Base-by-base conservation (phyloP, 1,140 invertebrate genomes). In the Melitaea cinxia region DNA sequence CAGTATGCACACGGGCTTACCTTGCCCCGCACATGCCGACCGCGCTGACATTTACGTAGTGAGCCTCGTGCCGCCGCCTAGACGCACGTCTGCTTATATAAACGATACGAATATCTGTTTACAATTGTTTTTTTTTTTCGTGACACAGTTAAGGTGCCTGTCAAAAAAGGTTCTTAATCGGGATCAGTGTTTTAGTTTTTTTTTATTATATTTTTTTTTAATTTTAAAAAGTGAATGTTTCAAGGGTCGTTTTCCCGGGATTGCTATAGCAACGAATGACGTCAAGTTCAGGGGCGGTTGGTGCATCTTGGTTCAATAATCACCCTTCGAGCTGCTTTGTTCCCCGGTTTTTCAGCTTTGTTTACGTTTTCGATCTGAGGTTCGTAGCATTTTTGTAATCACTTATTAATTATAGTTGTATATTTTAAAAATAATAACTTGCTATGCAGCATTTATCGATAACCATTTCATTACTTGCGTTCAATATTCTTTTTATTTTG, bases 281-380 rank as follows among this genome's bases (percentile, higher is more conserved):
- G 83, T 86, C 87, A 89, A 89, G 87, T 90, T 90, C 87, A 90
- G 60, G 85, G 87, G 78, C 85, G 87, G 72, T 71, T 83, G 76
- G 85, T 89, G 87, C 87, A 89, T 85, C 83, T 78, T 83, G 75
- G 87, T 80, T 89, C 83, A 71, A 87, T 87, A 89, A 83, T 77
- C 72, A 78, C 72, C 72, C 72, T 75, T 77, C 64, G 68, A 64
- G 70, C 71, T 66, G 70, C 66, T 72, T 71, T 71, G 65, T 68
- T 60, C 65, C 45, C 26, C 42, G 50, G 72, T 65, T 62, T n/a
- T 61, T 12, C 57, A 37, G 74, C 80, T 76, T 70, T 71, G 73
- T 80, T 75, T 69, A 68, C 58, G 60, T 70, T 63, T 65, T 35
- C 63, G 61, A 67, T 66, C 53, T 62, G 64, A 83, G 81, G 81